These are phyloP conservation scores for Allacma fusca DNA, from an alignment of 2,888 invertebrate species.

Conservation along the genomic window DNA sequence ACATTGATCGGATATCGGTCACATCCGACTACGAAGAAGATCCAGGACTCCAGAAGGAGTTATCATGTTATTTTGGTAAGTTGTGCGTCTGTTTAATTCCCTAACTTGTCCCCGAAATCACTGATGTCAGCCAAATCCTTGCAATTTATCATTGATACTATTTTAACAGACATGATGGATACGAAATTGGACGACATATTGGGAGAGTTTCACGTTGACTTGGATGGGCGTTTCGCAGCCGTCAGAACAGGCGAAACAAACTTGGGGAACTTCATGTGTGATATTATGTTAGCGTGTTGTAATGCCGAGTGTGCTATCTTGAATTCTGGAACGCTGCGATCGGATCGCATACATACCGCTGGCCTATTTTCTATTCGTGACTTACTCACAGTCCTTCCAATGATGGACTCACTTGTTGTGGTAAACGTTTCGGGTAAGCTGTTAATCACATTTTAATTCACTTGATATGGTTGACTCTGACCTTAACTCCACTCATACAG, in stretches of 20 bases:
- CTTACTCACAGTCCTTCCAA: constrained; percentile 82
- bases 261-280: constrained; percentile 83
- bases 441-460: no score
- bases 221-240: constrained; percentile 83
- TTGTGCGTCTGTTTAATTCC: not conserved
- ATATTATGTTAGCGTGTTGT: constrained; percentile 76
- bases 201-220: constrained; percentile 83
- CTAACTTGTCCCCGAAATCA: not conserved
- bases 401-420: constrained; percentile 83
- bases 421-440: constrained; percentile 73
- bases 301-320: constrained; percentile 84
- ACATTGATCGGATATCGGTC: constrained; percentile 75
- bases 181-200: constrained; percentile 84
- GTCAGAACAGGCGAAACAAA: constrained; percentile 87
- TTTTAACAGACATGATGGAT: constrained; percentile 75
- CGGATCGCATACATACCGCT: constrained; percentile 78
- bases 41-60: constrained; percentile 72
- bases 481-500: no score
- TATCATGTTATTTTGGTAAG: constrained; percentile 76
- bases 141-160: not conserved
- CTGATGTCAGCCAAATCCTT: not conserved
- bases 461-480: no score
- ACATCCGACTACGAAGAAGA: constrained; percentile 78
- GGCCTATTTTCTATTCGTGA: constrained; percentile 87
- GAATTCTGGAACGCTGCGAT: constrained; percentile 86